Percentiles rank a stretch among this genome's conserved stretches.
These are phyloP conservation scores for Boulengeromyrus knoepffleri DNA, from an alignment of 2,113 vertebrate species.

Conservation along the genomic window DNA sequence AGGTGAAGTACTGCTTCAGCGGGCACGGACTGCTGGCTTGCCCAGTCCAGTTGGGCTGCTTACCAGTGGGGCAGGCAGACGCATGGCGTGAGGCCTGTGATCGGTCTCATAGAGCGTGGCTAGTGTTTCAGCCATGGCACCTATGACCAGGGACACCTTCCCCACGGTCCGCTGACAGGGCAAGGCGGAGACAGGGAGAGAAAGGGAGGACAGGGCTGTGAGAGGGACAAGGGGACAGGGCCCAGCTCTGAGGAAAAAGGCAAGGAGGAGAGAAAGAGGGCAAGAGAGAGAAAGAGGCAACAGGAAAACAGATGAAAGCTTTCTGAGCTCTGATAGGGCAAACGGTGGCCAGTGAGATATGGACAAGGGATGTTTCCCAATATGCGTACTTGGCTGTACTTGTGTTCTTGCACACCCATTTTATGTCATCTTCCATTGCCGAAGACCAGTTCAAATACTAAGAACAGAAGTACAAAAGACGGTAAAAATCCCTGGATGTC, in stretches of 20 bases:
- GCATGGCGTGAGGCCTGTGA: conserved; percentile 66
- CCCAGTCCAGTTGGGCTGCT: conserved; percentile 38
- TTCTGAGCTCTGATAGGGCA: neutral
- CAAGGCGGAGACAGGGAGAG: conserved; percentile 27
- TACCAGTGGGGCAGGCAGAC: conserved; percentile 62
- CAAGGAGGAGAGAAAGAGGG: neutral
- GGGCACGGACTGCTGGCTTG: neutral
- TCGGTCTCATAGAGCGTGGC: conserved; percentile 75
- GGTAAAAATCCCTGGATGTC: neutral
- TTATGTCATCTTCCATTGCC: neutral
- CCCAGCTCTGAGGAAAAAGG: neutral
- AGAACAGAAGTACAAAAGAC: neutral
- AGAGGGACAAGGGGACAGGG: neutral
- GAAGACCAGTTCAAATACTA: neutral
- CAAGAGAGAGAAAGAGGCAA: neutral
- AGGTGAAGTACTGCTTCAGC: neutral
- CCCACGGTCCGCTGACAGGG: conserved; percentile 70
- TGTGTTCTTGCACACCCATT: neutral
- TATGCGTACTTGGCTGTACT: neutral
- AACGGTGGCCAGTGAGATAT: neutral
- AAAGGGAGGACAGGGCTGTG: conserved; percentile 10
- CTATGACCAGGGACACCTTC: conserved; percentile 68
- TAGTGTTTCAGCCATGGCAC: conserved; percentile 69
- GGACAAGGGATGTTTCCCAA: neutral
- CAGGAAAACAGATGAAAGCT: neutral